Conservation (phyloP, 2,113 vertebrate genomes). For the Pelodiscus sinensis region DNA sequence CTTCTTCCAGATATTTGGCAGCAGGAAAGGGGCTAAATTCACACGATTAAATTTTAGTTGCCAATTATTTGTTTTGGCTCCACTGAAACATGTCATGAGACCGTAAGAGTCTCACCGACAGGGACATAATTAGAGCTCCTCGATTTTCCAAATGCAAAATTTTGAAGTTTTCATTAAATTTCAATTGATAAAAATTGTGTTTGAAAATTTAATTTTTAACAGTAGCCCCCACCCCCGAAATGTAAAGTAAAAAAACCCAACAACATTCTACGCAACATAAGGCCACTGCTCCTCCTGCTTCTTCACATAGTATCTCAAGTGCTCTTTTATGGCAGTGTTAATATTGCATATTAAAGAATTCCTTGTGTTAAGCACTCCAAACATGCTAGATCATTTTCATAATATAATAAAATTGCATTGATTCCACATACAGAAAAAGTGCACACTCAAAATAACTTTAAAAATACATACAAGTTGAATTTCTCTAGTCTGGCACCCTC, state of each 20-base stretch:
- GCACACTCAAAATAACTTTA: not conserved
- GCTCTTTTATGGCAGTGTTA: not conserved
- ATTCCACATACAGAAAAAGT: not conserved
- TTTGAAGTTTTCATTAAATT: not conserved
- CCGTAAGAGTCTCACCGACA: not conserved
- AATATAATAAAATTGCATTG: not conserved
- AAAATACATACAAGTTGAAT: not conserved
- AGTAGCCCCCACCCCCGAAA: too few relatives aligned
- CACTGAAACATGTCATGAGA: not conserved
- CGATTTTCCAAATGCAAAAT: not conserved
- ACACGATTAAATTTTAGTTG: not conserved
- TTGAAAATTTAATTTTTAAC: not conserved
- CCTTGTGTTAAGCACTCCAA: not conserved
- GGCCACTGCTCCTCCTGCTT: not conserved
- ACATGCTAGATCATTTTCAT: not conserved
- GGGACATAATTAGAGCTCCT: not conserved
- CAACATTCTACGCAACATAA: not conserved
- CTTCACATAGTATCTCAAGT: not conserved
- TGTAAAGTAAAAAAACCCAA: too few relatives aligned
- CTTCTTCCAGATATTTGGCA: not conserved
- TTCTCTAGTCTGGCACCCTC: too few relatives aligned
- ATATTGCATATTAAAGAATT: not conserved
- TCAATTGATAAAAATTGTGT: not conserved
- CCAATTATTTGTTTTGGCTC: not conserved
- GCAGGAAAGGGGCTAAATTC: not conserved